Evolutionary conservation across 2,113 vertebrate species (phyloP), one percentile per base, ranked within the genome.

Genomic region (Apodemus speciosus): DNA sequence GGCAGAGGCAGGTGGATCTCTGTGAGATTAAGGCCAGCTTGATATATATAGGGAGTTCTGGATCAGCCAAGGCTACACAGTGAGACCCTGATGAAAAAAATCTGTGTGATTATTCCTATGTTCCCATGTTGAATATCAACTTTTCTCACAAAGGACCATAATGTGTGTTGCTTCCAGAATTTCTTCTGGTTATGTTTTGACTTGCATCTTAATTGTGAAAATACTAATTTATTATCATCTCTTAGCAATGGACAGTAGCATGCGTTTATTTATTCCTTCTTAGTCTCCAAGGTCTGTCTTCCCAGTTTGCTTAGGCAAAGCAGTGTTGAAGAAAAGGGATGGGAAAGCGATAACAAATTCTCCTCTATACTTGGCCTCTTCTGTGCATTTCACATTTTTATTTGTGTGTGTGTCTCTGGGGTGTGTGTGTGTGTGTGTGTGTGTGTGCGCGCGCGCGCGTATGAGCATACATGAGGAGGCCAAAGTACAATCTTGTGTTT

Each of bases 191-290:
- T 68, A 53, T 69, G 32, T 53, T 90, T 69, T 80, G 40, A 69
- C 16, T 69, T 88, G 49, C 46, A 68, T 94, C 94, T 92, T 77
- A 68, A 68, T 87, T 93, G 80, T 86, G 69, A 73, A 81, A 89
- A 73, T 84, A 51, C 21, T 89, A 27, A 13, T 94, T 93, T 64
- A 58, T 94, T 93, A 88, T 30, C 2, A 40, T 60, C 20, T 30
- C 27, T 84, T 64, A 46, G 81, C 40, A 66, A 66, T 60, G 32
- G 27, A 2, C 9, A 2, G 51, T 64, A 46, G 60, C 27, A 49
- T 92, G 60, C 53, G 10, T 43, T 46, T 46, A 46, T 46, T 46
- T 66, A 46, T 32, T 68, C 51, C 75, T 71, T 51, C 30, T 76
- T 90, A 69, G 84, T 85, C 58, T 90, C 89, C 53, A 69, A 81